phyloP scores from a whole-genome alignment of 2,113 vertebrate species.

The Pachyramphus minor region DNA sequence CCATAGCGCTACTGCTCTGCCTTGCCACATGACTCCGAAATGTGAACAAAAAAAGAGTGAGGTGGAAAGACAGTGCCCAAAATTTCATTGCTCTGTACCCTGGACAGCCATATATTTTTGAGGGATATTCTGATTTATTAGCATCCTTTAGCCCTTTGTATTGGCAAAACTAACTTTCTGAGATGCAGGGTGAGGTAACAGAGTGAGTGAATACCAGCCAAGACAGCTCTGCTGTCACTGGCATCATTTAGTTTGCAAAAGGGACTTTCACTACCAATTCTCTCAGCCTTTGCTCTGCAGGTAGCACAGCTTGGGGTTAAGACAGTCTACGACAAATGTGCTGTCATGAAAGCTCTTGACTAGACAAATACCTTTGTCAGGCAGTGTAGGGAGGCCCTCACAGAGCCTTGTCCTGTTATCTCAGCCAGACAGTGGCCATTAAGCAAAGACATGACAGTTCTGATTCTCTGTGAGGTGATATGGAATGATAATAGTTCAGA shows the following conservation, averaged over 20 bases:
- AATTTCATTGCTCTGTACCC: neutral
- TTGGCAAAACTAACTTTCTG: neutral
- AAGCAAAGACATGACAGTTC: neutral
- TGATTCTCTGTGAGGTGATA: neutral
- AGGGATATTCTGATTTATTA: neutral
- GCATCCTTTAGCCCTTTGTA: neutral
- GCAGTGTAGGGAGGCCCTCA: neutral
- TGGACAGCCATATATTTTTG: neutral
- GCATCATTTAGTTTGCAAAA: neutral
- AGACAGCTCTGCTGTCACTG: neutral
- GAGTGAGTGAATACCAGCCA: neutral
- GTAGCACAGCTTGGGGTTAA: neutral
- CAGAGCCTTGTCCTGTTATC: neutral
- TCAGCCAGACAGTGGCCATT: neutral
- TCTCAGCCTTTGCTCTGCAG: neutral
- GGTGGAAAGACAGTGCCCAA: neutral
- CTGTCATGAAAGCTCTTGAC: neutral
- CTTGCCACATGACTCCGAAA: neutral
- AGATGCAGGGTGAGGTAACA: neutral
- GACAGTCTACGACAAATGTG: neutral
- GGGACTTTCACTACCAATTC: neutral
- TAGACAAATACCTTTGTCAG: neutral
- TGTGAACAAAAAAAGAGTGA: fast-evolving
- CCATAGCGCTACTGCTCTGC: neutral
- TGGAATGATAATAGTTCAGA: neutral